These are phyloP conservation scores for Jaculus jaculus DNA, from an alignment of 2,113 vertebrate genomes.

Conservation along the genomic window DNA sequence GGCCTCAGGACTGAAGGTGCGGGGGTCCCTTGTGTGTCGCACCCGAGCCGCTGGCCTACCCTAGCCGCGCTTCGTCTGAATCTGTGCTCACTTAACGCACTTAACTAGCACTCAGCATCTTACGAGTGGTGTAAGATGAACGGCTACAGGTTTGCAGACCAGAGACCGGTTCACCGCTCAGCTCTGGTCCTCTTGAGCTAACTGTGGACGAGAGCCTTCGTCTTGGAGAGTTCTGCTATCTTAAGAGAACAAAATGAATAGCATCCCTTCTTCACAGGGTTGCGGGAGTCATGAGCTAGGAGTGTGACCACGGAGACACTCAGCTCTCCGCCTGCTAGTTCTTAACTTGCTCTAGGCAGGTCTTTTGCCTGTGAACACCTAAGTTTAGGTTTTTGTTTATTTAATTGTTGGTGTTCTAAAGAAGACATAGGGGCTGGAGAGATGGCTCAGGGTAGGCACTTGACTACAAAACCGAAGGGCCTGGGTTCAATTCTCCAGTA, in stretches of 20 bases:
- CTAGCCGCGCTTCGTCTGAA: too few species aligned
- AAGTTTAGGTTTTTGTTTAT: not conserved
- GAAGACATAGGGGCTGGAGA: too few species aligned
- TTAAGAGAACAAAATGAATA: not conserved
- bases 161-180: not conserved
- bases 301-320: not conserved
- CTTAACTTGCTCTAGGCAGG: not conserved
- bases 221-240: not conserved
- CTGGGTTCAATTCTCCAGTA: too few species aligned
- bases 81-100: too few species aligned
- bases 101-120: not conserved
- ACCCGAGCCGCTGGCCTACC: not conserved
- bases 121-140: not conserved
- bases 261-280: not conserved
- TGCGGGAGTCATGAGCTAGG: not conserved
- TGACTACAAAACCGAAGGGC: too few species aligned
- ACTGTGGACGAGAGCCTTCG: too few species aligned
- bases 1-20: slow-evolving; percentile 82
- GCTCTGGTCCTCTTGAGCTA: not conserved
- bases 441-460: too few species aligned
- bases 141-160: not conserved
- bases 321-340: too few species aligned
- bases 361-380: not conserved
- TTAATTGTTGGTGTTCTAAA: not conserved
- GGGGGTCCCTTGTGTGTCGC: not conserved